phyloP scores from a whole-genome alignment of 2,113 vertebrate genomes.

The Rhabdornis inornatus region DNA sequence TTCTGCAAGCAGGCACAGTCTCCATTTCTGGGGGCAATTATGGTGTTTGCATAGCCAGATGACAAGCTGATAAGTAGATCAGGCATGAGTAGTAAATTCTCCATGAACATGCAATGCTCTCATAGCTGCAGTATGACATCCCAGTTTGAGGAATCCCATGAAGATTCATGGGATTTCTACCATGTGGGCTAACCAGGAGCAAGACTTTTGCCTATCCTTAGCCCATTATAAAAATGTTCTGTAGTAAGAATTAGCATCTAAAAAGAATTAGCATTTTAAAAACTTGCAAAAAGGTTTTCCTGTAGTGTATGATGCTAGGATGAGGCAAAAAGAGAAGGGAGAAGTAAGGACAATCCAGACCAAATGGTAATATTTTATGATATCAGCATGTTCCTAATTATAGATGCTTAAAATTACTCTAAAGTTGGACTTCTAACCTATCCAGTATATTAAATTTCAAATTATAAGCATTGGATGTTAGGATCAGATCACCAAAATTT shows the following conservation, averaged over 20 bases:
- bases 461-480: background rate
- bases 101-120: background rate
- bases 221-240: background rate
- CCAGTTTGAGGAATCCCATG: background rate
- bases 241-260: background rate
- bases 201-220: background rate
- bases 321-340: background rate
- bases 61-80: background rate
- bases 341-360: background rate
- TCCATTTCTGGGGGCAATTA: background rate
- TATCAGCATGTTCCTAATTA: background rate
- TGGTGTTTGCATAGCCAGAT: rapidly evolving
- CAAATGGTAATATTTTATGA: background rate
- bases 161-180: background rate
- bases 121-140: background rate
- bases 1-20: background rate
- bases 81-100: background rate
- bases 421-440: background rate
- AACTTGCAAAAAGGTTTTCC: background rate
- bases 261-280: background rate
- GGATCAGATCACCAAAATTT: background rate
- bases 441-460: background rate
- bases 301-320: background rate
- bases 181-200: rapidly evolving
- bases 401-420: background rate